Percentiles rank a stretch among this genome's conserved stretches.
These are phyloP conservation scores for Platalea minor DNA, from an alignment of 2,797 vertebrate genomes.

Conservation along the genomic window DNA sequence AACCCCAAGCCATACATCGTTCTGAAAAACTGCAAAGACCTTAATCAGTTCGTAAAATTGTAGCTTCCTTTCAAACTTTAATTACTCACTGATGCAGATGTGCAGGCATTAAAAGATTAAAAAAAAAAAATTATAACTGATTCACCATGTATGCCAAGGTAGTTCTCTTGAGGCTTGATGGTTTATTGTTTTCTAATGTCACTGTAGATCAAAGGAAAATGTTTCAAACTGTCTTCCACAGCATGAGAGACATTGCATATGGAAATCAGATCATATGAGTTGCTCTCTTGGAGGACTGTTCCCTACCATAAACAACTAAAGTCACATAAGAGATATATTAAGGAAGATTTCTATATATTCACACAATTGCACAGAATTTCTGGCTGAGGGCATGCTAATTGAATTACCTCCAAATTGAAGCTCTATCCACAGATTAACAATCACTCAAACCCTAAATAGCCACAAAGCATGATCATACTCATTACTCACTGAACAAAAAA, in stretches of 20 bases:
- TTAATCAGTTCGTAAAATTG: slow-evolving; percentile 22
- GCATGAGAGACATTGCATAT: not conserved
- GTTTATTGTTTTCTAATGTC: slow-evolving; percentile 10
- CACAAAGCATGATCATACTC: not conserved
- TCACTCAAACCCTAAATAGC: not conserved
- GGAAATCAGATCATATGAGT: not conserved
- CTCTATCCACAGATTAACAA: not conserved
- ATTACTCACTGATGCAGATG: slow-evolving; percentile 18
- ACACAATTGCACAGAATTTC: not conserved
- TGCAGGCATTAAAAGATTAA: slow-evolving; percentile 27
- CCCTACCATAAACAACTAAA: not conserved
- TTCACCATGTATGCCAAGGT: not conserved
- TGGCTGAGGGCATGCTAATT: not conserved
- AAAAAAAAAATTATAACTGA: slow-evolving; percentile 24
- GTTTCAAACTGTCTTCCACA: not conserved
- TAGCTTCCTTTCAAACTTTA: slow-evolving; percentile 14
- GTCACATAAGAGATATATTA: not conserved
- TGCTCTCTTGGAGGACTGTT: not conserved
- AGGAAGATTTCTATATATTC: not conserved
- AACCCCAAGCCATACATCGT: not conserved
- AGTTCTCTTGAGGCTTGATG: not conserved
- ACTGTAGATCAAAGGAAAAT: slow-evolving; percentile 35
- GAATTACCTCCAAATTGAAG: not conserved
- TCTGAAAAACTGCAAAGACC: not conserved
- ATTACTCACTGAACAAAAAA: not conserved